These are phyloP conservation scores for Pluvialis apricaria DNA, from an alignment of 2,113 vertebrate species.

Conservation along the genomic window DNA sequence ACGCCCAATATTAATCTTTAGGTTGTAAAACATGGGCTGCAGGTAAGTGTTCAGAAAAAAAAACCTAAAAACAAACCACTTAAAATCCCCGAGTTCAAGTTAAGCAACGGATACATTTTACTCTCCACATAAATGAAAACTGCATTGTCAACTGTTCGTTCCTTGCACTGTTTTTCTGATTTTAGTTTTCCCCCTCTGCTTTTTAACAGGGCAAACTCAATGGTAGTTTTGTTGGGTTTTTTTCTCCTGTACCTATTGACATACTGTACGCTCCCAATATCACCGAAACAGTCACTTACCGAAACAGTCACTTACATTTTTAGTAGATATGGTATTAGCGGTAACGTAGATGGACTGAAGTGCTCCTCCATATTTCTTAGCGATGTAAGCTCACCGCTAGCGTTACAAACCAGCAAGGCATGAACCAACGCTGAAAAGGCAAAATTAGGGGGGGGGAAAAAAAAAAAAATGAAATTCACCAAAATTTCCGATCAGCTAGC, in stretches of 20 bases:
- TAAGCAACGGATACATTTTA: neutral
- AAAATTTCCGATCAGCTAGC: neutral
- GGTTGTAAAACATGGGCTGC: neutral
- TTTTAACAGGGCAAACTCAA: neutral
- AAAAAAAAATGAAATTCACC: neutral
- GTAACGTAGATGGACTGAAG: slow-evolving; percentile 67
- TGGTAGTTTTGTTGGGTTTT: neutral
- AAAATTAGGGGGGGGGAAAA: neutral
- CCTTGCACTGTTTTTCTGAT: neutral
- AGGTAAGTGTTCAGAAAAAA: neutral
- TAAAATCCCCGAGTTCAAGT: neutral
- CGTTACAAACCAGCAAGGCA: slow-evolving; percentile 77
- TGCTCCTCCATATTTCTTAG: slow-evolving; percentile 77
- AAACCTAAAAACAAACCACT: too few relatives aligned
- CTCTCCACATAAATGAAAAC: neutral
- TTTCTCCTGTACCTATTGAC: neutral
- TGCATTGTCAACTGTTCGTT: neutral
- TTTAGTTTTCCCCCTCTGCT: neutral
- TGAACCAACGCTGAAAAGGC: slow-evolving; percentile 69
- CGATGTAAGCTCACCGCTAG: slow-evolving; percentile 72
- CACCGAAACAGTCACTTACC: slow-evolving; percentile 55
- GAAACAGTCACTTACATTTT: slow-evolving; percentile 64
- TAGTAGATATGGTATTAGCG: slow-evolving; percentile 70
- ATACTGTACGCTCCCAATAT: neutral
- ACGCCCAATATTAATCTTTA: neutral